Conservation (phyloP, 2,797 vertebrate species). For the Protonibea diacanthus region DNA sequence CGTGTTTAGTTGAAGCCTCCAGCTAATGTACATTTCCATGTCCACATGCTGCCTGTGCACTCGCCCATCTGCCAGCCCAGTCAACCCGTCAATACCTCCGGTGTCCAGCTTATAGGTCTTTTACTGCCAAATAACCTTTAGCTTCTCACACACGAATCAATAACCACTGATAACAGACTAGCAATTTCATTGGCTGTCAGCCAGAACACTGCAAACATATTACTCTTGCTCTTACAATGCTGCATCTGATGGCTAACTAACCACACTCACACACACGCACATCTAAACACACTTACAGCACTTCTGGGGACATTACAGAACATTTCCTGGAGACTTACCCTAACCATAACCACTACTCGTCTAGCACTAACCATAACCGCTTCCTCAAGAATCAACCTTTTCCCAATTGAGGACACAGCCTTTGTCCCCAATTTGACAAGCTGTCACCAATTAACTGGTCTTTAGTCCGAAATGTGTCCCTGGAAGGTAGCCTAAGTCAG, state of each 20-base stretch:
- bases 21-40: slow-evolving; percentile 14
- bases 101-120: slow-evolving; percentile 34
- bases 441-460: too few relatives aligned
- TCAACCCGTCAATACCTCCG: slow-evolving; percentile 21
- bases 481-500: too few relatives aligned
- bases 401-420: too few relatives aligned
- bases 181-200: slow-evolving; percentile 39
- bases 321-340: too few relatives aligned
- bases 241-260: slow-evolving; percentile 26
- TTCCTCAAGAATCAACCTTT: too few relatives aligned
- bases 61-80: slow-evolving; percentile 23
- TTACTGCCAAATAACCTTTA: slow-evolving; percentile 51
- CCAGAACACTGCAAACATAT: slow-evolving; percentile 36
- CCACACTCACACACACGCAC: slow-evolving; percentile 8
- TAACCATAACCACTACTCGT: too few relatives aligned
- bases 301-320: too few relatives aligned
- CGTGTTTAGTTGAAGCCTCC: neutral
- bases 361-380: too few relatives aligned
- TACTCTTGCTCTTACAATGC: slow-evolving; percentile 27
- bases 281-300: neutral
- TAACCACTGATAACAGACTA: slow-evolving; percentile 54
- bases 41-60: slow-evolving; percentile 2
- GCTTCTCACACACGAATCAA: slow-evolving; percentile 48
- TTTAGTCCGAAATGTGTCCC: too few relatives aligned
- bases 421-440: too few relatives aligned